These are phyloP conservation scores for Picus viridis DNA, from an alignment of 2,797 vertebrate species.

Conservation along the genomic window DNA sequence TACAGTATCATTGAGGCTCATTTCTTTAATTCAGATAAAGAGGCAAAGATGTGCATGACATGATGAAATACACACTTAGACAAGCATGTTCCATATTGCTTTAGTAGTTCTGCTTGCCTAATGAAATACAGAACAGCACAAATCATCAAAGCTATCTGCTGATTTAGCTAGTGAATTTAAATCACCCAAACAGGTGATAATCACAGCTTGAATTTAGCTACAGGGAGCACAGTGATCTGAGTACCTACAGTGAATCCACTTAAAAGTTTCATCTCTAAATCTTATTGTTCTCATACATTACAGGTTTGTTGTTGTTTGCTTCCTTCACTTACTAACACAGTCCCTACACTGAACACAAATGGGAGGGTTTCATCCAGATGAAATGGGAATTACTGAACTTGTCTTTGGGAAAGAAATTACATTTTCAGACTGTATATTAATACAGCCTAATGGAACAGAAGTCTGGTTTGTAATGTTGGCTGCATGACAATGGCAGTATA, in stretches of 20 bases:
- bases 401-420: neutral
- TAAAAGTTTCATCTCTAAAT: neutral
- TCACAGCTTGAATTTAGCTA: neutral
- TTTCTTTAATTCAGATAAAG: neutral
- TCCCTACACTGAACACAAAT: neutral
- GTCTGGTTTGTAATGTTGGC: neutral
- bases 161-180: neutral
- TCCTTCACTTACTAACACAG: neutral
- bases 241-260: neutral
- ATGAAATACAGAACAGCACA: neutral
- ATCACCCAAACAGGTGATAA: slow-evolving; percentile 19
- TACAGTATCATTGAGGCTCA: neutral
- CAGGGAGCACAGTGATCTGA: neutral
- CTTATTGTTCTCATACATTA: neutral
- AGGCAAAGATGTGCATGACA: neutral
- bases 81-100: neutral
- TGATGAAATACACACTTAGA: neutral
- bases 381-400: neutral
- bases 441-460: neutral
- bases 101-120: neutral
- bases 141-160: neutral
- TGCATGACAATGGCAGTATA: neutral
- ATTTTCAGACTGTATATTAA: neutral
- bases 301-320: neutral
- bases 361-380: neutral